Evolutionary conservation across 2,888 invertebrate genomes (phyloP).

Genomic region (Beris chalybata): DNA sequence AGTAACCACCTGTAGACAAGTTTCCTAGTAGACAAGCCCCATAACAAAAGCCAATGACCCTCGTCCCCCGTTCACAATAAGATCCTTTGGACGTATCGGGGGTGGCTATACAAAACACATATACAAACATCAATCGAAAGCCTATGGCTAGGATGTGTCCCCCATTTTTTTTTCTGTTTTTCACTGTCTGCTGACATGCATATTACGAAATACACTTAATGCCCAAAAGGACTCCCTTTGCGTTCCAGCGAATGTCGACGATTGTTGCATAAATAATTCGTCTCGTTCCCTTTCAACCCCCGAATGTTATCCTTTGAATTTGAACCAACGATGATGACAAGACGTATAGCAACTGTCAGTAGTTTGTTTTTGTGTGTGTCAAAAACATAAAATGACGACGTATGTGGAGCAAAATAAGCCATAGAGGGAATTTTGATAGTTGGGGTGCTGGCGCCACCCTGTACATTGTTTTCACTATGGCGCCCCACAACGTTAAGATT

Average conservation of each 20-base stretch:
- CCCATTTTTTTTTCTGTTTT: neutral
- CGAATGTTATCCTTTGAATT: too few species aligned
- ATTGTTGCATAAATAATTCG: constrained; percentile 25
- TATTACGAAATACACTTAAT: neutral
- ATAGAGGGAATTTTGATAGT: too few species aligned
- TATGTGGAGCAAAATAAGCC: constrained; percentile 8
- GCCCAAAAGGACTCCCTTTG: constrained; percentile 5
- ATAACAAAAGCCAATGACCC: constrained; percentile 33
- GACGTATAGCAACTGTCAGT: constrained; percentile 1
- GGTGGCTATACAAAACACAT: neutral
- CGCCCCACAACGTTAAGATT: too few species aligned
- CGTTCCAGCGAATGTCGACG: neutral
- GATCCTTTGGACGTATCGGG: too few species aligned
- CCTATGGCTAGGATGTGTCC: neutral
- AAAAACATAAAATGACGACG: neutral
- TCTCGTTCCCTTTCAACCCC: too few species aligned
- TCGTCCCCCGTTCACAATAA: neutral
- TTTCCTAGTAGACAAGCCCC: constrained; percentile 17
- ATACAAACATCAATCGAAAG: constrained; percentile 1
- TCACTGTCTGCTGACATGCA: neutral
- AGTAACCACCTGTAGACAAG: constrained; percentile 39
- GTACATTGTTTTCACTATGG: too few species aligned
- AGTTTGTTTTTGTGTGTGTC: constrained; percentile 4
- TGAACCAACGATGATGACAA: neutral
- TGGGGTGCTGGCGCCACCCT: neutral